Base-by-base conservation (phyloP, 2,113 vertebrate species). In the Centrocercus urophasianus region DNA sequence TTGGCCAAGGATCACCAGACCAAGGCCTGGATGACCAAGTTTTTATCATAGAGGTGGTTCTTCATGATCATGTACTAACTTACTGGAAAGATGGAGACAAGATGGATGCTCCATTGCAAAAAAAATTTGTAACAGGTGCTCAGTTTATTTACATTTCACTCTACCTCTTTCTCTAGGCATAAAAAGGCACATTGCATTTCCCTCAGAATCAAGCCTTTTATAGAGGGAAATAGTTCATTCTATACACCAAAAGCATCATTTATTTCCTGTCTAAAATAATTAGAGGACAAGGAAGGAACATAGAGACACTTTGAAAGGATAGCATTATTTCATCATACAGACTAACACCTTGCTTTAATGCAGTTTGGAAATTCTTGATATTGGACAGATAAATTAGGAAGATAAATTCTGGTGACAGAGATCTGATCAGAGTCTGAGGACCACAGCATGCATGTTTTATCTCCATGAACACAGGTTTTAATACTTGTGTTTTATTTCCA, bases 321-420 rank as follows among this genome's bases (percentile, higher is more conserved):
- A 77, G 15, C 8, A 36, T 63, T 85, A 80, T 91, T 92, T 95
- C 43, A 74, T 74, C 42, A 19, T 47, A 43, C 34, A 79, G 71
- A 70, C 25, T 83, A 76, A 80, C 67, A 91, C 38, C 56, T 89
- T 86, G 34, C 50, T 80, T 92, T 92, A 90, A 87, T 60, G 13
- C 8, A 72, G 95, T 74, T 93, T 74, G 91, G 57, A 91, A 95
- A 89, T 88, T 88, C 77, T 32, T 89, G 57, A 71, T 93, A 95
- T 67, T 92, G 65, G 50, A 91, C 34, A 66, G 45, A 93, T 94
- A 88, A 85, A 95, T 86, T 94, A 95, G 42, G 75, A 87, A 83
- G 78, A 92, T 47, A 80, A 80, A 93, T 86, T 93, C 43, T 60
- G 11, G 25, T 88, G 75, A 88, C 56, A 93, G 34, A 83, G 34